Percentiles rank a stretch among this genome's conserved stretches.
Evolutionary conservation across 2,888 invertebrate species (phyloP).

Genomic region (Pycnomerus fuliginosus): DNA sequence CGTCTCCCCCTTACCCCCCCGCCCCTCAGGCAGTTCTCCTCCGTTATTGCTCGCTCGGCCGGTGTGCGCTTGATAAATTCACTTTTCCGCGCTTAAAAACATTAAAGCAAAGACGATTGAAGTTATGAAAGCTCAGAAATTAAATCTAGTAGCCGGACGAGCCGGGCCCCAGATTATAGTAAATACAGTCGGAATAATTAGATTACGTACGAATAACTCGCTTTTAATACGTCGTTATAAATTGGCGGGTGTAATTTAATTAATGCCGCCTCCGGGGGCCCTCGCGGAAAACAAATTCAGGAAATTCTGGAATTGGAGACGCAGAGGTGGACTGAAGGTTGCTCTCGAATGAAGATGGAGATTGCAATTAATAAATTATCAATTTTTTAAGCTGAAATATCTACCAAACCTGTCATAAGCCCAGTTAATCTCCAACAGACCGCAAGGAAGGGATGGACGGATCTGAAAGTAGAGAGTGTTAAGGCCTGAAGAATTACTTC

Average conservation of each 20-base stretch:
- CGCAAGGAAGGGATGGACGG: too few species aligned
- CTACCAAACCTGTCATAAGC: too few species aligned
- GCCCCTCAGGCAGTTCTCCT: conserved; percentile 12
- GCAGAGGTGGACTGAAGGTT: too few species aligned
- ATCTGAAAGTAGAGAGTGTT: too few species aligned
- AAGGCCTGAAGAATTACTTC: too few species aligned
- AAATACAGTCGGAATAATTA: conserved; percentile 53
- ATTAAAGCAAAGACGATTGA: conserved; percentile 54
- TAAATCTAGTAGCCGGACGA: conserved; percentile 47
- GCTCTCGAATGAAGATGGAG: too few species aligned
- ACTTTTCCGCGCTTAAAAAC: conserved; percentile 53
- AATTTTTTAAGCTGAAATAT: too few species aligned
- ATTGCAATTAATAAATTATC: too few species aligned
- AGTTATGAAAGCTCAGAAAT: conserved; percentile 55
- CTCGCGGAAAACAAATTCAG: too few species aligned
- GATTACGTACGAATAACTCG: conserved; percentile 53
- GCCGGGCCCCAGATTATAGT: conserved; percentile 43
- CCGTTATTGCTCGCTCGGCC: conserved; percentile 53
- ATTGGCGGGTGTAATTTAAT: conserved; percentile 43
- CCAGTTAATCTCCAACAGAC: too few species aligned
- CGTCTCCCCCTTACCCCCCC: conserved; percentile 34
- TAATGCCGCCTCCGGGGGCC: conserved; percentile 28
- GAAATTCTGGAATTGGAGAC: too few species aligned
- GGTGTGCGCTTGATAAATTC: conserved; percentile 54
- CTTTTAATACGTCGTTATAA: conserved; percentile 51